Conservation (phyloP, 2,797 vertebrate species). For the Lates japonicus region DNA sequence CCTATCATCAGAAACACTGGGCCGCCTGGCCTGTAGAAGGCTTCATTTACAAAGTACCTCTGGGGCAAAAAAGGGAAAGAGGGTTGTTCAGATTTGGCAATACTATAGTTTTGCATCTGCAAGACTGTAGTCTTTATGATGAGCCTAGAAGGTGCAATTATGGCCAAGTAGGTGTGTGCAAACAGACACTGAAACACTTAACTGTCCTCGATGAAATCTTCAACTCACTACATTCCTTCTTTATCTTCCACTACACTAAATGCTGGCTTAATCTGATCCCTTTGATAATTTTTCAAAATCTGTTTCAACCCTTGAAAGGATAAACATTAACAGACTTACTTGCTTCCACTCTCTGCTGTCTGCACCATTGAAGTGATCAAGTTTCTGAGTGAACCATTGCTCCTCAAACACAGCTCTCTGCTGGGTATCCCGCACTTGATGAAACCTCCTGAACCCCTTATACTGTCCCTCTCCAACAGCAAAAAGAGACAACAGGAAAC, state of each 20-base stretch:
- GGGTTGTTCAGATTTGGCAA: not conserved
- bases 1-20: slow-evolving; percentile 86
- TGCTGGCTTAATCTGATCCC: not conserved
- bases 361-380: slow-evolving; percentile 84
- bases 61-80: slow-evolving; percentile 29
- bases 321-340: slow-evolving; percentile 53
- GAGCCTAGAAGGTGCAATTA: not conserved
- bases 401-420: slow-evolving; percentile 53
- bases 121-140: not conserved
- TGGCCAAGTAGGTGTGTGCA: not conserved
- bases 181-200: not conserved
- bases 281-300: not conserved
- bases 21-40: slow-evolving; percentile 68
- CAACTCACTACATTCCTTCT: not conserved
- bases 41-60: slow-evolving; percentile 85
- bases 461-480: slow-evolving; percentile 6
- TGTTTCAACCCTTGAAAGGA: not conserved
- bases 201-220: not conserved
- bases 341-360: slow-evolving; percentile 84
- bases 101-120: not conserved
- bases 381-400: slow-evolving; percentile 82
- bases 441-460: slow-evolving; percentile 54
- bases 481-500: slow-evolving; percentile 22
- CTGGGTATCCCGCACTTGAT: not conserved
- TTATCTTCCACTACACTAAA: not conserved